phyloP scores from a whole-genome alignment of 2,888 invertebrate species.

The Drosophila algonquin region DNA sequence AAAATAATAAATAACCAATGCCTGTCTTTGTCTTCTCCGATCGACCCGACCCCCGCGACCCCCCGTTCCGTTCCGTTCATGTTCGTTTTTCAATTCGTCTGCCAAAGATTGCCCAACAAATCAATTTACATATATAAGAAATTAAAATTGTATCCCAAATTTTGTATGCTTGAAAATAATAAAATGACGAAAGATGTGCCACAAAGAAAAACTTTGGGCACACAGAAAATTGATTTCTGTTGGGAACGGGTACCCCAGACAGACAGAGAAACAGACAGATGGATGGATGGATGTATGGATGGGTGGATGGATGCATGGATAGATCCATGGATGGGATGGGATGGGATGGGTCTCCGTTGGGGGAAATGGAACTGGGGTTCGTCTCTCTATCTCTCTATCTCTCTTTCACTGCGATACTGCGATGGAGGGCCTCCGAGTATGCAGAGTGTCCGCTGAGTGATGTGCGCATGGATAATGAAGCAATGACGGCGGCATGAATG shows the following conservation, averaged over 20 bases:
- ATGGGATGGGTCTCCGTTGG: conserved; percentile 31
- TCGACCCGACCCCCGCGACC: neutral
- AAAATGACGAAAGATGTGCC: conserved; percentile 16
- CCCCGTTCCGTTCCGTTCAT: neutral
- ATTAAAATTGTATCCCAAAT: neutral
- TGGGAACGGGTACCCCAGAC: conserved; percentile 18
- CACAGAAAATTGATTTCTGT: conserved; percentile 62
- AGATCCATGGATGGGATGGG: conserved; percentile 34
- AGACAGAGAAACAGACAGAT: conserved; percentile 26
- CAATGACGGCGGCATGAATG: conserved; percentile 58
- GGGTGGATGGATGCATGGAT: conserved; percentile 30
- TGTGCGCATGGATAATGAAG: conserved; percentile 74
- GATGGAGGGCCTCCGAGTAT: conserved; percentile 12
- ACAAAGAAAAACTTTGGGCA: conserved; percentile 29
- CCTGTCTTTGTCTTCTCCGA: neutral
- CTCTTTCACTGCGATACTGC: neutral
- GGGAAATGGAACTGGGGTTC: conserved; percentile 37
- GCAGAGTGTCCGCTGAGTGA: conserved; percentile 66
- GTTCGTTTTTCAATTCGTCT: neutral
- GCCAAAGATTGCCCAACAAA: neutral
- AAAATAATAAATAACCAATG: conserved; percentile 8
- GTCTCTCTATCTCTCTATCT: conserved; percentile 15
- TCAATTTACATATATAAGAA: conserved; percentile 7
- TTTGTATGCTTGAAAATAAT: conserved; percentile 7
- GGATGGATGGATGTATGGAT: conserved; percentile 24